Conservation (phyloP, 2,113 vertebrate genomes). For the Percina caprodes region DNA sequence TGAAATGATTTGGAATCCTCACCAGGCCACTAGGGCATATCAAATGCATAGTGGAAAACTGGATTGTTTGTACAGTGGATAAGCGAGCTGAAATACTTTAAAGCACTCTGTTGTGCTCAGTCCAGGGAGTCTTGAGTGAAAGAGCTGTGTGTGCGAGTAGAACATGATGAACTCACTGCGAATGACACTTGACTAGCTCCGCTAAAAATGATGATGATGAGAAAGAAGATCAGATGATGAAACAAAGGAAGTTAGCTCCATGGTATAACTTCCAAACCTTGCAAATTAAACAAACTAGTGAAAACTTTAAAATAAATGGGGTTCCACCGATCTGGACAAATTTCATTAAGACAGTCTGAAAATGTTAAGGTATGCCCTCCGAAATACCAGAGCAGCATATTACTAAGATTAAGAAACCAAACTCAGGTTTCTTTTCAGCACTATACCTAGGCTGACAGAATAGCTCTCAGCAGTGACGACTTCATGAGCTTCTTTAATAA, state of each 20-base stretch:
- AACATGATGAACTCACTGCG: background rate
- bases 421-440: too few relatives aligned
- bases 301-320: too few relatives aligned
- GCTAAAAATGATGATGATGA: too few relatives aligned
- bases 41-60: constrained; percentile 61
- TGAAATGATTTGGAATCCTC: constrained; percentile 72
- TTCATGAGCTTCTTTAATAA: background rate
- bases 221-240: too few relatives aligned
- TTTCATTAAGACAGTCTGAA: background rate
- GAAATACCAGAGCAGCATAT: background rate
- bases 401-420: background rate
- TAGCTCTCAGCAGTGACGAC: background rate
- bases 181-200: too few relatives aligned
- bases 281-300: too few relatives aligned
- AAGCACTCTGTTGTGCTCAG: constrained; percentile 28
- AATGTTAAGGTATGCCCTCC: background rate
- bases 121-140: constrained; percentile 8
- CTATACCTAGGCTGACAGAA: background rate
- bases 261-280: too few relatives aligned
- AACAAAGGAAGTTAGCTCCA: too few relatives aligned
- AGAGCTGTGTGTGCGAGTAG: background rate
- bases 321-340: too few relatives aligned
- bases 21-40: constrained; percentile 57
- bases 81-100: constrained; percentile 44
- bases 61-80: constrained; percentile 58